These are phyloP conservation scores for Ptychodera flava DNA, from an alignment of 35 echinoderm and acorn worm species.

Conservation along the genomic window DNA sequence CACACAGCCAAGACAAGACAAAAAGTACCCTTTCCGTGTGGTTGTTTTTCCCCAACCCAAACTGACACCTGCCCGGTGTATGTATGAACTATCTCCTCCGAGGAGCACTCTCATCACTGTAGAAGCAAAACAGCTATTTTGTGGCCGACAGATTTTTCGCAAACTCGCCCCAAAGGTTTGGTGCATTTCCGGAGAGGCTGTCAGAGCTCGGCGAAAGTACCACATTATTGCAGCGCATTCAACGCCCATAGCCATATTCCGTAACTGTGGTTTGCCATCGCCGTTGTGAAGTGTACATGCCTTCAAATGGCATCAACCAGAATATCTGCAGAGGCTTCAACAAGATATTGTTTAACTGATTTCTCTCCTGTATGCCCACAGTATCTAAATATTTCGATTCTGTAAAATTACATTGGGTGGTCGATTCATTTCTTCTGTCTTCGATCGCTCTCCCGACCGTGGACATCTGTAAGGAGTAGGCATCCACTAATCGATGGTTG, in stretches of 20 bases:
- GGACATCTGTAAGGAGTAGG: not conserved
- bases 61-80: too few relatives aligned
- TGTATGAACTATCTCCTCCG: too few relatives aligned
- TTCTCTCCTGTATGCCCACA: not conserved
- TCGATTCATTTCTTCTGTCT: not conserved
- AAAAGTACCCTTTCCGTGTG: too few relatives aligned
- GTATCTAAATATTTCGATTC: slow-evolving; percentile 2
- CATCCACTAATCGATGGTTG: not conserved
- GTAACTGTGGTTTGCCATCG: not conserved
- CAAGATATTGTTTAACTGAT: not conserved
- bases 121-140: too few relatives aligned
- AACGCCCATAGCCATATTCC: not conserved
- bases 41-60: too few relatives aligned
- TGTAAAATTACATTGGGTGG: not conserved
- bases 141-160: too few relatives aligned
- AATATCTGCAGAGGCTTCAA: not conserved
- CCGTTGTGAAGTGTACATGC: not conserved
- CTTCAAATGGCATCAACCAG: not conserved
- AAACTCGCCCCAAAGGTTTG: too few relatives aligned
- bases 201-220: too few relatives aligned
- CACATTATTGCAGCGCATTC: too few relatives aligned
- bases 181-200: too few relatives aligned
- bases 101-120: too few relatives aligned
- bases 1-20: too few relatives aligned
- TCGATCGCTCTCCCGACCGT: not conserved